Base-by-base conservation (phyloP, 1,140 invertebrate genomes). In the Drosophila nebulosa region DNA sequence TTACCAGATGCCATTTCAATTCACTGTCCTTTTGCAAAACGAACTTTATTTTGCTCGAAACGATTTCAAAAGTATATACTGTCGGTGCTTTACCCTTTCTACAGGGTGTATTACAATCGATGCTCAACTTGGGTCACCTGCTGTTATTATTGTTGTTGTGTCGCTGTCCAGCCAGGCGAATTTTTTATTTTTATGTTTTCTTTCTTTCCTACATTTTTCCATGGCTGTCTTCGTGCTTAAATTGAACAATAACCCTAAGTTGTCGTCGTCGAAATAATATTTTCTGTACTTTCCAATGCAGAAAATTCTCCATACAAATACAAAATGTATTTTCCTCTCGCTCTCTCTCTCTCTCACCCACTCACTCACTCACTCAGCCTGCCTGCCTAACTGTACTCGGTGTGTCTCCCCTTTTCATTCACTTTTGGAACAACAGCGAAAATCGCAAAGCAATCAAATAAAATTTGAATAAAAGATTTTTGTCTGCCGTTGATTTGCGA, bases 401-500 rank as follows among this genome's bases (percentile, higher is more conserved):
- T 68, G 3, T 27, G 53, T 51, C 21, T 14, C 26, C 12, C 24
- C 26, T n/a, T 35, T 39, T 67, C 59, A 46, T 50, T 50, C 36
- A 62, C 61, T 60, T 63, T 21, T 18, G 14, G 69, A 60, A 78
- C 74, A 75, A 81, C 79, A 66, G 79, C 66, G 79, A 88, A 88
- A 81, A 88, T 88, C 83, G 83, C 83, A 88, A 88, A 88, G 83
- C 83, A 88, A 88, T 88, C 83, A 88, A 88, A 88, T 88, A 88
- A 88, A 83, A 88, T 88, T 88, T 88, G 83, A 88, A 88, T 88
- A 88, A 88, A 88, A 88, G 83, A 88, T 88, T 88, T 86, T 88
- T 83, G 83, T 88, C 83, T 88, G 83, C 79, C 79, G 84, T 75
- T 88, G 83, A 88, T 88, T 88, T 88, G 78, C 66, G 67, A 86